Evolutionary conservation across 2,888 invertebrate genomes (phyloP), one percentile per base, ranked within the genome.

Genomic region (Noctua janthina): DNA sequence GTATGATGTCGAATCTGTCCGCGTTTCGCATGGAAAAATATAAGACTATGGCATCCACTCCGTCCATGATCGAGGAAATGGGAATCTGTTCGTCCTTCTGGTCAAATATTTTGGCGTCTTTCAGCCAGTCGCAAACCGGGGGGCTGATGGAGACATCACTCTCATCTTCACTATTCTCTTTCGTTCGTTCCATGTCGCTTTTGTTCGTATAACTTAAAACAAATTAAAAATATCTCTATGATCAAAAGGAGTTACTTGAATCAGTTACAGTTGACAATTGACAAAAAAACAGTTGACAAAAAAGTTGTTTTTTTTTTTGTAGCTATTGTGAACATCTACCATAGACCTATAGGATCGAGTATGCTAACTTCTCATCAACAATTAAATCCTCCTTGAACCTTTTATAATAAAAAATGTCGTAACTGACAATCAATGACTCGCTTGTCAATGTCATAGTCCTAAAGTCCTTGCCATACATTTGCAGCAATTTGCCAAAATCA

Each of bases 11-110:
- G 10, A 94, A 88, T 85, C 91, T 95, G 86, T 96, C 95, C 79
- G 92, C 83, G 0, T 91, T 93, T 62, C 91, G 91, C 4, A 93
- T 83, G 3, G 93, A 93, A 91, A 96, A 97, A 13, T 95, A 92
- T 35, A 96, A 90, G 54, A 92, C 92, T 17, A 96, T 82, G 51
- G 92, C 87, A 64, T 96, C 96, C 0, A 93, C 92, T 72, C 94
- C 93, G 39, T 93, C 89, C 20, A 78, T 78, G 0, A 97, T 87
- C 94, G 95, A 95, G 8, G 88, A 59, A 29, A 86, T 76, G 0
- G 93, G 87, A 17, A 96, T 84, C n/a, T 64, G 75, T 11, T 92
- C 87, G 79, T 90, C 83, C 0, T 91, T 93, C 83, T 95, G 93
- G 84, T 95, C 95, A 84, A 88, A 94, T 10, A 95, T 89, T 29